These are phyloP conservation scores for Deroplatys truncata DNA, from an alignment of 2,888 invertebrate species.

Conservation along the genomic window DNA sequence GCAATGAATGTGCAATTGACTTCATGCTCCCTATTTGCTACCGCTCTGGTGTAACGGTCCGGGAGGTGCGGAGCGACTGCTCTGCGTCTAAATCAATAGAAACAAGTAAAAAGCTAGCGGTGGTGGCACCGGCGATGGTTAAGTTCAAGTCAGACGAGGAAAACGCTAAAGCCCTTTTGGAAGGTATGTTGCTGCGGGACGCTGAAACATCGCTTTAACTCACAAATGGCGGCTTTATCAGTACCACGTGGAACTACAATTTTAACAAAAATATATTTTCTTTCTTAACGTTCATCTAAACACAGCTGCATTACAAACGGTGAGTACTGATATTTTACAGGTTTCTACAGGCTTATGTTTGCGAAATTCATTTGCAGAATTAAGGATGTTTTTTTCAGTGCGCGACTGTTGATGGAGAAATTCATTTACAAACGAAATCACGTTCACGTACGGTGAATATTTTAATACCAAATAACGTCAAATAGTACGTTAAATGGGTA, in stretches of 20 bases:
- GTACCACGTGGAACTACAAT: background rate
- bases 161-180: no score
- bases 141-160: background rate
- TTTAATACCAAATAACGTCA: no score
- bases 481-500: no score
- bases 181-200: background rate
- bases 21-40: background rate
- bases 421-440: no score
- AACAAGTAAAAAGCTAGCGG: background rate
- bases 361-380: no score
- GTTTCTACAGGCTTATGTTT: background rate
- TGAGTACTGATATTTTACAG: background rate
- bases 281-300: background rate
- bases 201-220: background rate
- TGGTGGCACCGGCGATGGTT: background rate
- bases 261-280: no score
- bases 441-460: no score
- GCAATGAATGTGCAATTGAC: no score
- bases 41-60: background rate
- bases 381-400: no score
- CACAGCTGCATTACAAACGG: background rate
- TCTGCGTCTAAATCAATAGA: slow-evolving; percentile 1
- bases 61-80: background rate
- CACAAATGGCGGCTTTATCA: no score
- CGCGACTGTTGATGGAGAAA: no score